A percentile compares a stretch with the other conserved stretches of the same genome.
Evolutionary conservation across 1,140 invertebrate genomes (phyloP).

Genomic region (Lutraria rhynchaena): DNA sequence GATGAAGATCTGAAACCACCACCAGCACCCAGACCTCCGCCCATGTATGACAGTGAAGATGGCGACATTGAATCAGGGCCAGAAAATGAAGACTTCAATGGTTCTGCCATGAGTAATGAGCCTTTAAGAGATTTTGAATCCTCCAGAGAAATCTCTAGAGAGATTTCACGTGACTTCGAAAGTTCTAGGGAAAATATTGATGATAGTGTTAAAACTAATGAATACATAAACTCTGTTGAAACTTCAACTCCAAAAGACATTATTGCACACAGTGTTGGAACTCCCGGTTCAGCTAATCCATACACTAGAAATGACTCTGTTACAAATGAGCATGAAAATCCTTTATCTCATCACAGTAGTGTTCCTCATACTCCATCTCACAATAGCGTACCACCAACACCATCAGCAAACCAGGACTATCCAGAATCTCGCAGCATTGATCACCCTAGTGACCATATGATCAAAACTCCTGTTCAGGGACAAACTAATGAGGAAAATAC

Average conservation of each 20-base stretch:
- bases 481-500: constrained; percentile 60
- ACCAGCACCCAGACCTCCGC: constrained; percentile 68
- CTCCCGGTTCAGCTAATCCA: constrained; percentile 54
- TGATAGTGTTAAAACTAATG: constrained; percentile 59
- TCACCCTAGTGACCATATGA: constrained; percentile 23
- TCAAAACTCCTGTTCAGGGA: constrained; percentile 48
- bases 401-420: constrained; percentile 49
- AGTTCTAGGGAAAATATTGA: constrained; percentile 57
- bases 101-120: constrained; percentile 58
- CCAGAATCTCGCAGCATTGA: constrained; percentile 53
- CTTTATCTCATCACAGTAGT: constrained; percentile 59
- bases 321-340: constrained; percentile 51
- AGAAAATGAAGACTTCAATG: constrained; percentile 65
- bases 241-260: constrained; percentile 54
- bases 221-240: constrained; percentile 54
- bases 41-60: constrained; percentile 70
- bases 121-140: constrained; percentile 70
- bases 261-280: constrained; percentile 45
- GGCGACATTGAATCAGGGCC: constrained; percentile 70
- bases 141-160: constrained; percentile 63
- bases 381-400: constrained; percentile 49
- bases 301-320: constrained; percentile 58
- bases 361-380: constrained; percentile 63
- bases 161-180: constrained; percentile 58
- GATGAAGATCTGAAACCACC: constrained; percentile 69